Conservation (phyloP, 2,797 vertebrate species). For the Spinus pinus region DNA sequence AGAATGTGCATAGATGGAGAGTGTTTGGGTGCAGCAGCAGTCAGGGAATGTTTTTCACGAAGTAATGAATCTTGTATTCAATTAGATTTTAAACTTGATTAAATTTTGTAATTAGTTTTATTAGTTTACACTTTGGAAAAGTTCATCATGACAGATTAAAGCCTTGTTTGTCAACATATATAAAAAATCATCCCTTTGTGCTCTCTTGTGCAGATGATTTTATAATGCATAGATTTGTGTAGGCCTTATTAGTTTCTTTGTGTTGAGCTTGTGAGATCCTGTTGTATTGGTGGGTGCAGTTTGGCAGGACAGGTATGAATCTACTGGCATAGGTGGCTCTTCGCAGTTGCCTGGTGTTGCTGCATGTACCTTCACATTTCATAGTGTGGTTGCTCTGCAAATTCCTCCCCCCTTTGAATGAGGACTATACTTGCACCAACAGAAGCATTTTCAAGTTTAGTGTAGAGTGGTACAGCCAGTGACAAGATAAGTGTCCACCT, state of each 20-base stretch:
- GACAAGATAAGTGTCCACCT: not conserved
- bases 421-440: not conserved
- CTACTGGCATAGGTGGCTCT: not conserved
- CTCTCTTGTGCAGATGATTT: not conserved
- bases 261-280: not conserved
- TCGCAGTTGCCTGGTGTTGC: not conserved
- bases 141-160: not conserved
- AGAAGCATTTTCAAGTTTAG: not conserved
- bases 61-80: not conserved
- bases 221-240: not conserved
- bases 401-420: not conserved
- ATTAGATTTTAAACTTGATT: not conserved
- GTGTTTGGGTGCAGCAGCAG: not conserved
- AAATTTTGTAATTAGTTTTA: not conserved
- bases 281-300: not conserved
- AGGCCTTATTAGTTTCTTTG: not conserved
- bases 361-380: rapidly evolving
- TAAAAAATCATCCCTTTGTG: not conserved
- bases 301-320: not conserved
- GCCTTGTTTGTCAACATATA: not conserved
- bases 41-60: not conserved
- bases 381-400: not conserved
- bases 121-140: not conserved
- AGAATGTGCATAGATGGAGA: not conserved
- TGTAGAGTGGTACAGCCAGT: not conserved